These are phyloP conservation scores for Patella caerulea DNA, from an alignment of 2,888 invertebrate species.

Conservation along the genomic window DNA sequence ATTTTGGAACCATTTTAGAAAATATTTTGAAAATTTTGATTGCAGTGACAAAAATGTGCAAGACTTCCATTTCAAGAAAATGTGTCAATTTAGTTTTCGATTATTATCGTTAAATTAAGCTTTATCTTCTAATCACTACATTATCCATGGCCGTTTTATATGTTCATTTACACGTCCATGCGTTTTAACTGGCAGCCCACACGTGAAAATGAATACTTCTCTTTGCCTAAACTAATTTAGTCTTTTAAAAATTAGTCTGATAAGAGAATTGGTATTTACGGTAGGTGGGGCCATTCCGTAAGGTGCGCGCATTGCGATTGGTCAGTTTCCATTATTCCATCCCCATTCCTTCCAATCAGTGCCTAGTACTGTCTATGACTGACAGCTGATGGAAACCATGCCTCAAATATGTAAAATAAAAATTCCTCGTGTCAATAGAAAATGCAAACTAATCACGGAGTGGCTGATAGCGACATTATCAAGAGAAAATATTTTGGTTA, in stretches of 20 bases:
- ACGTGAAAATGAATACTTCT: conserved; percentile 2
- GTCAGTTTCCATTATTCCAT: not conserved
- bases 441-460: conserved; percentile 1
- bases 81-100: not conserved
- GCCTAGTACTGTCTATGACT: not conserved
- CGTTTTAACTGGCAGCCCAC: not conserved
- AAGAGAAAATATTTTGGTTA: not conserved
- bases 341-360: not conserved
- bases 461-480: not conserved
- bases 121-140: conserved; percentile 1
- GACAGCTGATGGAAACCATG: not conserved
- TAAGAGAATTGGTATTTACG: conserved; percentile 4
- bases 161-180: conserved; percentile 3
- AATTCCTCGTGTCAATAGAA: conserved; percentile 6
- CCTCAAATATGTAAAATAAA: not conserved
- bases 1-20: not conserved
- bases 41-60: not conserved
- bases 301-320: not conserved
- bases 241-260: not conserved
- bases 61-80: not conserved
- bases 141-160: not conserved
- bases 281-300: not conserved
- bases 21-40: not conserved
- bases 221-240: not conserved
- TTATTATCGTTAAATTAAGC: not conserved